Conservation (phyloP, 2,888 invertebrate genomes). For the Hesperia comma region DNA sequence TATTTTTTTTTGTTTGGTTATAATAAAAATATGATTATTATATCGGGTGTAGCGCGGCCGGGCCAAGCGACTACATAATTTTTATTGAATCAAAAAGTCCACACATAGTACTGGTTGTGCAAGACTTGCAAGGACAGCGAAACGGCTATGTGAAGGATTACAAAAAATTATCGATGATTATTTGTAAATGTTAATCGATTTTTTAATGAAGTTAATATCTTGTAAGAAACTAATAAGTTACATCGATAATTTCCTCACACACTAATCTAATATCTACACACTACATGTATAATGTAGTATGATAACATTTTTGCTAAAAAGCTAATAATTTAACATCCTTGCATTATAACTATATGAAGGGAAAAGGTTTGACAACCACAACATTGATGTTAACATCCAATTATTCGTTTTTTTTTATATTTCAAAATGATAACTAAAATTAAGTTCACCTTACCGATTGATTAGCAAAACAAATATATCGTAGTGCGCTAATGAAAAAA, state of each 20-base stretch:
- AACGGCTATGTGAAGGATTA: conserved; percentile 31
- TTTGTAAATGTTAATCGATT: background rate
- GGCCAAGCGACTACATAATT: conserved; percentile 22
- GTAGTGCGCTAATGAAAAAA: conserved; percentile 63
- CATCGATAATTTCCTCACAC: conserved; percentile 43
- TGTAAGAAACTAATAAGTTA: background rate
- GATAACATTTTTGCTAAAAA: conserved; percentile 40
- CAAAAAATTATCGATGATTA: conserved; percentile 42
- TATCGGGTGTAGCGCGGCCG: conserved; percentile 5
- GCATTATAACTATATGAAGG: conserved; percentile 15
- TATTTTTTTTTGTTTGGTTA: conserved; percentile 5
- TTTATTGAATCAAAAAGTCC: conserved; percentile 18
- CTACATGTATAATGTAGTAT: conserved; percentile 30
- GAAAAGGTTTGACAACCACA: background rate
- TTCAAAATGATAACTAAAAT: background rate
- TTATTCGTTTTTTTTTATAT: background rate
- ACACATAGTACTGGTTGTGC: conserved; percentile 30
- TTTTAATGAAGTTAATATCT: no score
- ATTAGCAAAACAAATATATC: conserved; percentile 63
- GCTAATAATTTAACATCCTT: conserved; percentile 33
- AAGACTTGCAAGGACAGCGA: conserved; percentile 27
- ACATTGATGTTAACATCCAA: background rate
- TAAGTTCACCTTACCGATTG: conserved; percentile 41
- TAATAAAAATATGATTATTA: background rate
- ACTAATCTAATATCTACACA: conserved; percentile 24